Conservation (phyloP, 1,140 invertebrate genomes). For the Cepaea nemoralis region DNA sequence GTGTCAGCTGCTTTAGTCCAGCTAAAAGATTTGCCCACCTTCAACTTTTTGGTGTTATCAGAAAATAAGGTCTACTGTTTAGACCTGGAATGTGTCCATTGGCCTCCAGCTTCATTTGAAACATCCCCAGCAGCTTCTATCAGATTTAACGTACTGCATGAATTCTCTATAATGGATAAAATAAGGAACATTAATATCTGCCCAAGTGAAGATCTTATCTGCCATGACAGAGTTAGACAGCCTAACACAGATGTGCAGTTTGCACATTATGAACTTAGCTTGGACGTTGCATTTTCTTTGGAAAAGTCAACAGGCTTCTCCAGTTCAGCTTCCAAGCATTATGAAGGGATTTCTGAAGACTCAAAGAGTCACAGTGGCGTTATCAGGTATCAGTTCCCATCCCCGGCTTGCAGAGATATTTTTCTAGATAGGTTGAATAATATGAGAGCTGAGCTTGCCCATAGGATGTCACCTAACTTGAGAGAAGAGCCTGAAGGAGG, state of each 20-base stretch:
- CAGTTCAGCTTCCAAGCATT: too few relatives aligned
- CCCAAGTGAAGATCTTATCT: neutral
- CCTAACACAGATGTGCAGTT: neutral
- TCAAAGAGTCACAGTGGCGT: neutral
- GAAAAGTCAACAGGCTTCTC: neutral
- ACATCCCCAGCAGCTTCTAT: constrained; percentile 44
- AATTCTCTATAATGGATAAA: constrained; percentile 61
- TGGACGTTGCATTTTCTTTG: neutral
- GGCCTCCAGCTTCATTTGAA: constrained; percentile 62
- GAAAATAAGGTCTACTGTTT: constrained; percentile 63
- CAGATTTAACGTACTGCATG: constrained; percentile 54
- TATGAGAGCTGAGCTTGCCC: constrained; percentile 60
- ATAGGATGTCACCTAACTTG: constrained; percentile 58
- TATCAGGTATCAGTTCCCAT: constrained; percentile 50
- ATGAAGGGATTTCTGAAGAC: neutral
- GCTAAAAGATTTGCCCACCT: constrained; percentile 31
- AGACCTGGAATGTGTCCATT: constrained; percentile 53
- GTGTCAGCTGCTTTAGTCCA: constrained; percentile 51
- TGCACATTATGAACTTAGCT: neutral
- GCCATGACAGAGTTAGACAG: neutral
- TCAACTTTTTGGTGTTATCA: constrained; percentile 57
- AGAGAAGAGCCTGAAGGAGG: constrained; percentile 67
- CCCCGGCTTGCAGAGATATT: constrained; percentile 52
- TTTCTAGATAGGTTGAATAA: constrained; percentile 63
- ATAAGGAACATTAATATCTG: constrained; percentile 64